phyloP scores from a whole-genome alignment of 2,888 invertebrate genomes.

The Norana najaformis region DNA sequence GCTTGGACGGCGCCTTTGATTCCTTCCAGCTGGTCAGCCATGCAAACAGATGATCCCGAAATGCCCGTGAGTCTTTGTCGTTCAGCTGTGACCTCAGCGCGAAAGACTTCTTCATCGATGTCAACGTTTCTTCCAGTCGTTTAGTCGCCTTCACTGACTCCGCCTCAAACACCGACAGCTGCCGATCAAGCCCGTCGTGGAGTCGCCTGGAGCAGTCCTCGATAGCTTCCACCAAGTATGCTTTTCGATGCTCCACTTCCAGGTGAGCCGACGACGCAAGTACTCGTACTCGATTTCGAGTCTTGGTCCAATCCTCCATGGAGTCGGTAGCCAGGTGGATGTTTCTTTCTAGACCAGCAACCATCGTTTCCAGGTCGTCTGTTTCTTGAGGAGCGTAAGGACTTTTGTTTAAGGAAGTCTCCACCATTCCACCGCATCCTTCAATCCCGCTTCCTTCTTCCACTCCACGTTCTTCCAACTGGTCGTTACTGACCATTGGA shows the following conservation, averaged over 20 bases:
- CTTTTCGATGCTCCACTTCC: background rate
- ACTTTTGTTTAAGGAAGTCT: background rate
- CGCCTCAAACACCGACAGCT: background rate
- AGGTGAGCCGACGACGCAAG: background rate
- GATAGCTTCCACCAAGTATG: background rate
- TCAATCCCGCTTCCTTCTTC: background rate
- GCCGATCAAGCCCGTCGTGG: background rate
- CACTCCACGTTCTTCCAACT: background rate
- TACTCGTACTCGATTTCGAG: background rate
- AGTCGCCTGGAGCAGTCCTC: background rate
- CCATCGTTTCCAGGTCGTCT: background rate
- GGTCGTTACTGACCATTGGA: background rate
- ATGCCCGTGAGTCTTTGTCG: background rate
- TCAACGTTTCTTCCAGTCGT: background rate
- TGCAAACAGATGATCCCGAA: background rate
- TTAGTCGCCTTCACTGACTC: background rate
- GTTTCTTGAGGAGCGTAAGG: background rate
- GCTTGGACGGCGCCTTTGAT: background rate
- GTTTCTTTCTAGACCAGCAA: background rate
- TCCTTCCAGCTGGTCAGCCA: background rate
- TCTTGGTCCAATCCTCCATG: background rate
- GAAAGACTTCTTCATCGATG: background rate
- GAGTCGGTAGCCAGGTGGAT: background rate
- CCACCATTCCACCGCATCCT: background rate
- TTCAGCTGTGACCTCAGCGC: background rate